Conservation (phyloP, 1,140 invertebrate species). For the Teleopsis dalmanni region DNA sequence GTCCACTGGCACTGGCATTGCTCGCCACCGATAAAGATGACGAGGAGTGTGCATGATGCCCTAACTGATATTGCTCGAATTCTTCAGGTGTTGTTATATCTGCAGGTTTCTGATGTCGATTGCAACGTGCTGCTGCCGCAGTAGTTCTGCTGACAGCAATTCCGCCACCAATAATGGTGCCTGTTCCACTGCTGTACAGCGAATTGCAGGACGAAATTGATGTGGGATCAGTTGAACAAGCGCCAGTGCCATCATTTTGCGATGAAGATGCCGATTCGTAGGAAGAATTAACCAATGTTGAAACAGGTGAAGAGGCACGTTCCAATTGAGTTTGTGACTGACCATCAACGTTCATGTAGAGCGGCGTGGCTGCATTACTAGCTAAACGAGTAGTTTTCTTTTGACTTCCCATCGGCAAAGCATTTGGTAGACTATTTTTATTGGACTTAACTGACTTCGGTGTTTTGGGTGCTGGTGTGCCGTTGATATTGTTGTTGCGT, state of each 20-base stretch:
- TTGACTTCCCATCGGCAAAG: background rate
- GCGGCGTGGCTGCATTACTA: slow-evolving; percentile 8
- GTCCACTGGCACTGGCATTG: slow-evolving; percentile 19
- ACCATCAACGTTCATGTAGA: slow-evolving; percentile 30
- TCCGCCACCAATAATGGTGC: slow-evolving; percentile 4
- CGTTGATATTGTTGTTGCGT: background rate
- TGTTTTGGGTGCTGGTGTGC: slow-evolving; percentile 7
- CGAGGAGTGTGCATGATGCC: slow-evolving; percentile 23
- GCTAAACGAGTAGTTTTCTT: slow-evolving; percentile 8
- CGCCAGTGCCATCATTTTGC: slow-evolving; percentile 7
- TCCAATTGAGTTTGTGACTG: slow-evolving; percentile 14
- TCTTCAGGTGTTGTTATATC: slow-evolving; percentile 29
- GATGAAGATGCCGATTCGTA: slow-evolving; percentile 28
- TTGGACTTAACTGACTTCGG: slow-evolving; percentile 7
- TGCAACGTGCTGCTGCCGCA: slow-evolving; percentile 19
- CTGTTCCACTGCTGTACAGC: slow-evolving; percentile 21
- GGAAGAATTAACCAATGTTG: slow-evolving; percentile 21
- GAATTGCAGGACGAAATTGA: slow-evolving; percentile 22
- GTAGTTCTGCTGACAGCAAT: background rate
- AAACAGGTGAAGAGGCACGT: slow-evolving; percentile 16
- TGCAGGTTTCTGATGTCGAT: slow-evolving; percentile 19
- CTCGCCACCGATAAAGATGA: slow-evolving; percentile 24
- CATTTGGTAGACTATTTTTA: slow-evolving; percentile 10
- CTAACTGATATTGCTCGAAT: slow-evolving; percentile 28
- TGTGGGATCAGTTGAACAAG: slow-evolving; percentile 20